Evolutionary conservation across 2,113 vertebrate species (phyloP).

Genomic region (Zosterops lateralis): DNA sequence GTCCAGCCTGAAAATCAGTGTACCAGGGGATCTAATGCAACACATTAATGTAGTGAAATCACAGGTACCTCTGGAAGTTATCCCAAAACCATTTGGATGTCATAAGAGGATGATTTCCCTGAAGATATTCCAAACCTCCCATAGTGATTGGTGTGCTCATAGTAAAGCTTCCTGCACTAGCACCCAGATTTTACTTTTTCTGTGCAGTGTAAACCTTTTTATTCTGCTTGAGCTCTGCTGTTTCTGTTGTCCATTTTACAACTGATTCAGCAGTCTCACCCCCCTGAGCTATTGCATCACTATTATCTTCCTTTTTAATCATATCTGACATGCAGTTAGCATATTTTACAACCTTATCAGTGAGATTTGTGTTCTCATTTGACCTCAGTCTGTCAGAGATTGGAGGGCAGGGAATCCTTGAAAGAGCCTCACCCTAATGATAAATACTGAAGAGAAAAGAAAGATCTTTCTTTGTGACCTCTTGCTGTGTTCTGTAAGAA

Average conservation of each 20-base stretch:
- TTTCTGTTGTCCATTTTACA: not conserved
- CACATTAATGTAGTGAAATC: not conserved
- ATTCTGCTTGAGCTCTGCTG: not conserved
- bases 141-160: not conserved
- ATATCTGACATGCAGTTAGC: not conserved
- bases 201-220: not conserved
- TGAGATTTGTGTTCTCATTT: constrained; percentile 13
- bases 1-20: not conserved
- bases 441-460: not conserved
- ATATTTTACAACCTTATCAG: constrained; percentile 27
- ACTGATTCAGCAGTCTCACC: not conserved
- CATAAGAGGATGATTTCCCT: not conserved
- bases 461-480: not conserved
- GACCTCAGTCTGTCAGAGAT: not conserved
- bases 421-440: not conserved
- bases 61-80: not conserved
- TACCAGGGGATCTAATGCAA: not conserved
- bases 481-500: not conserved
- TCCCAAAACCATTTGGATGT: not conserved
- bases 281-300: not conserved
- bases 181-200: not conserved
- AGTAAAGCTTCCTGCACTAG: not conserved
- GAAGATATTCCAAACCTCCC: not conserved
- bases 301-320: constrained; percentile 17
- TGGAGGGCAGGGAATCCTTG: constrained; percentile 4